These are phyloP conservation scores for Ariopsis seemanni DNA, from an alignment of 2,113 vertebrate genomes.

Conservation along the genomic window DNA sequence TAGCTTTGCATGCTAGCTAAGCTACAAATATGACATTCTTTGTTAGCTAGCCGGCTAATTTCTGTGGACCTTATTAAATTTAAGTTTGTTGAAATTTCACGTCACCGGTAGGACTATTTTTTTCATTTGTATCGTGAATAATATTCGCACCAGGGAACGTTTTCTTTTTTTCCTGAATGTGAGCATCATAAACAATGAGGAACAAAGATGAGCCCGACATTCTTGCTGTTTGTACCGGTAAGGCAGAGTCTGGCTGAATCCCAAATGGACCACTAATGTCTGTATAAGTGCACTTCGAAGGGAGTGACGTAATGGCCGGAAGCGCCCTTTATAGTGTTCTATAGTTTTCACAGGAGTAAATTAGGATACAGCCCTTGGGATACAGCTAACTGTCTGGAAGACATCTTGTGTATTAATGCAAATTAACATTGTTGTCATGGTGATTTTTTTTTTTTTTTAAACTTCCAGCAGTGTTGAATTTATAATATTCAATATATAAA, in stretches of 20 bases:
- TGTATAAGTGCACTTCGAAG: neutral
- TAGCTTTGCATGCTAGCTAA: neutral
- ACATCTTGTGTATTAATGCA: neutral
- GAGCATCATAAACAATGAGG: slow-evolving; percentile 42
- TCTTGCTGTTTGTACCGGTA: slow-evolving; percentile 35
- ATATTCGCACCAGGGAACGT: neutral
- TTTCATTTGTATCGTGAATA: slow-evolving; percentile 1
- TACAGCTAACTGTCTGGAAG: neutral
- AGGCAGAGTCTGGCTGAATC: neutral
- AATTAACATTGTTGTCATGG: neutral
- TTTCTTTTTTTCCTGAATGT: slow-evolving; percentile 5
- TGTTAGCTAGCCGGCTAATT: slow-evolving; percentile 39
- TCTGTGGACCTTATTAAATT: neutral
- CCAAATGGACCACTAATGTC: neutral
- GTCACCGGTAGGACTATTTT: neutral
- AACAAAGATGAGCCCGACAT: slow-evolving; percentile 38
- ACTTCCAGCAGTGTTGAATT: neutral
- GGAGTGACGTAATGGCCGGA: rapidly evolving
- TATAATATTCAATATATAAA: neutral
- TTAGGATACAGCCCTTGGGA: neutral
- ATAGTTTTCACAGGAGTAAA: neutral
- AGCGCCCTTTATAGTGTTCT: neutral
- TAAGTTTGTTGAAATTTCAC: neutral
- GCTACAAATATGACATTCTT: slow-evolving; percentile 29
- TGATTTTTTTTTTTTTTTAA: neutral